Evolutionary conservation across 2,113 vertebrate genomes (phyloP).

Genomic region (Engraulis encrasicolus): DNA sequence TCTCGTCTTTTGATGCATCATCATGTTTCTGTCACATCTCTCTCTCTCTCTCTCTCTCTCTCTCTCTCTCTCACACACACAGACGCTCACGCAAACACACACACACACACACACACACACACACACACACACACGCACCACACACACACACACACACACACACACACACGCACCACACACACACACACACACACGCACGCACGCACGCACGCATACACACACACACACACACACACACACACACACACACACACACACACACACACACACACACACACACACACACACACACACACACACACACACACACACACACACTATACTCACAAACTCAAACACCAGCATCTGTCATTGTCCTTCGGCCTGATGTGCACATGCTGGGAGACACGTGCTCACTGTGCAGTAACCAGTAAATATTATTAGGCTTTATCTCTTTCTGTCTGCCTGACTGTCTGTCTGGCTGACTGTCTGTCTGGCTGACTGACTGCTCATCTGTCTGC

Average conservation of each 20-base stretch:
- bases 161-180: conserved; percentile 56
- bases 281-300: neutral
- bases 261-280: neutral
- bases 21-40: conserved; percentile 26
- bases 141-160: neutral
- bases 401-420: conserved; percentile 18
- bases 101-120: neutral
- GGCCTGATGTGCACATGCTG: conserved; percentile 55
- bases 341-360: conserved; percentile 69
- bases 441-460: neutral
- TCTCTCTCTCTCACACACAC: too few relatives aligned
- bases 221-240: neutral
- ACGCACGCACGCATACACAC: neutral
- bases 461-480: neutral
- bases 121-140: neutral
- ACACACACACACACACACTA: neutral
- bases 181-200: conserved; percentile 28
- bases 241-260: neutral
- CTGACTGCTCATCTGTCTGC: neutral
- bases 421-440: conserved; percentile 5
- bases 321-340: conserved; percentile 20
- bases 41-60: too few relatives aligned
- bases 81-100: neutral
- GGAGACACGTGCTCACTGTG: conserved; percentile 59
- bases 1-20: conserved; percentile 15